phyloP scores from a whole-genome alignment of 2,113 vertebrate species.

The Leucopternis melanops region DNA sequence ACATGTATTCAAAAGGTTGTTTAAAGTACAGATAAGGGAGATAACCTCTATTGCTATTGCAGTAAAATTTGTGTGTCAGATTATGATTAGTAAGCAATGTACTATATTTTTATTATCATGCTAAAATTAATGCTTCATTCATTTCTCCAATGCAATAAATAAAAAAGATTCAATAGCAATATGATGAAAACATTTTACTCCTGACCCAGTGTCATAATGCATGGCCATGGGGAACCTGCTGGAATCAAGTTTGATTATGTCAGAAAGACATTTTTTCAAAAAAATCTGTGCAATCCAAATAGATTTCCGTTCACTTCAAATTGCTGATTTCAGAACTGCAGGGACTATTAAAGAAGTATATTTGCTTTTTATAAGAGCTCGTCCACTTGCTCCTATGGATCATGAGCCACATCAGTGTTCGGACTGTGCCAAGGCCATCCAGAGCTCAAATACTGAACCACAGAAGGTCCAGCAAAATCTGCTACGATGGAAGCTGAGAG shows the following conservation, averaged over 20 bases:
- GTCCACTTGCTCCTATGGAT: background rate
- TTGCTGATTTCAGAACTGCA: background rate
- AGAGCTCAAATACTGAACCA: background rate
- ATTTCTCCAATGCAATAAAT: background rate
- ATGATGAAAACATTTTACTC: background rate
- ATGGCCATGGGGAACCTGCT: background rate
- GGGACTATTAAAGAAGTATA: background rate
- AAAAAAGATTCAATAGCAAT: background rate
- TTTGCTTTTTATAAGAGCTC: background rate
- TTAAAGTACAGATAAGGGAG: background rate
- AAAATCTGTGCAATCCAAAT: background rate
- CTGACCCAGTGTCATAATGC: background rate
- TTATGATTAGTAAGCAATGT: background rate
- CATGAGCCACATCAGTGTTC: background rate
- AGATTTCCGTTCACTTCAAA: background rate
- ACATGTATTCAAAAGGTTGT: background rate
- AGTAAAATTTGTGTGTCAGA: background rate
- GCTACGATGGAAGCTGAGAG: background rate
- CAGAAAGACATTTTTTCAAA: background rate
- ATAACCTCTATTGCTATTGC: accelerated
- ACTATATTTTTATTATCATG: background rate
- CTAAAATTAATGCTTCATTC: background rate
- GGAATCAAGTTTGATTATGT: background rate
- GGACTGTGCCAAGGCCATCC: background rate
- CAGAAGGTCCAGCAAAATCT: background rate